A percentile compares a stretch with the other conserved stretches of the same genome.
These are phyloP conservation scores for Lineus longissimus DNA, from an alignment of 1,140 invertebrate species.

Conservation along the genomic window DNA sequence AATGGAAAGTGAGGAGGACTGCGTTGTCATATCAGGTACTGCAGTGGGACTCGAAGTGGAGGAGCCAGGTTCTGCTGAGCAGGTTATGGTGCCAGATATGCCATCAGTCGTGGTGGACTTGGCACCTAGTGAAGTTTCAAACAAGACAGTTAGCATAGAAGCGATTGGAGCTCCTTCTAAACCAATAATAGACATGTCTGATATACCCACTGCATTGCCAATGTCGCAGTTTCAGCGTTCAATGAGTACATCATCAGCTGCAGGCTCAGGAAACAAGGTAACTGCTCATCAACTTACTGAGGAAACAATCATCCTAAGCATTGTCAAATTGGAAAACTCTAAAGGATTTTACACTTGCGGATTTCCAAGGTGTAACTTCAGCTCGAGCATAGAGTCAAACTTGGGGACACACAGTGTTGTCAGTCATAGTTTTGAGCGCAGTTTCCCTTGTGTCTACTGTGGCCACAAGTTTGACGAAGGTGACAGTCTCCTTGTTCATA, in stretches of 20 bases:
- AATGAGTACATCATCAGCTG: background rate
- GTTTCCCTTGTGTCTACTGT: background rate
- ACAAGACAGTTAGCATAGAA: too few relatives aligned
- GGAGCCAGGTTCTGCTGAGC: too few relatives aligned
- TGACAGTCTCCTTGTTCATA: background rate
- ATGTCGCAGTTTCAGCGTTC: background rate
- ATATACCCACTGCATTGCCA: background rate
- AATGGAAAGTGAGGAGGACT: too few relatives aligned
- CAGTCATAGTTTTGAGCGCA: background rate
- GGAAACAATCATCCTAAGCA: background rate
- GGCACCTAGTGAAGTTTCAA: too few relatives aligned
- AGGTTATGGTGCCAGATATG: too few relatives aligned
- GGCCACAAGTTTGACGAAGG: background rate
- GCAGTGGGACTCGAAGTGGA: too few relatives aligned
- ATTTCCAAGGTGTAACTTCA: background rate
- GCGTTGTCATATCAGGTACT: too few relatives aligned
- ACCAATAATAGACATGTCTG: background rate
- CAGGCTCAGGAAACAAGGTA: background rate
- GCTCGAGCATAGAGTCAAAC: background rate
- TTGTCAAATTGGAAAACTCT: background rate
- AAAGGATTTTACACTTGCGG: constrained; percentile 3
- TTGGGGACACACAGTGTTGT: background rate
- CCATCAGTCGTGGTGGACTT: too few relatives aligned
- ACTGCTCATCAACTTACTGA: background rate
- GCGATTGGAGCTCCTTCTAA: background rate